Evolutionary conservation across 2,797 vertebrate species (phyloP).

Genomic region (Dryobates pubescens): DNA sequence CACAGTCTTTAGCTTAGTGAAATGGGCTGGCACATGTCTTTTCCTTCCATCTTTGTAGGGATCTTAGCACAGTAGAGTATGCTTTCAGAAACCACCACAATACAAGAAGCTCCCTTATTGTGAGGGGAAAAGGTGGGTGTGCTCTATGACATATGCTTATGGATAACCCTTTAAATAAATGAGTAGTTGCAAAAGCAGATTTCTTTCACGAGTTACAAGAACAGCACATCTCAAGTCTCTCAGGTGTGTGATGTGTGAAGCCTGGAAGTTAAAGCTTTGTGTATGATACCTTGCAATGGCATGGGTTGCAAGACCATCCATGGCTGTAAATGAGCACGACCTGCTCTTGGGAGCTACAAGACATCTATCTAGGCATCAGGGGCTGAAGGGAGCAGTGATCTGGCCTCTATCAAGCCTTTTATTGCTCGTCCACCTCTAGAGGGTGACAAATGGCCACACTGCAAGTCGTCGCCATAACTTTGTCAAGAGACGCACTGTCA

Average conservation of each 20-base stretch:
- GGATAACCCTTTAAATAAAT: not conserved
- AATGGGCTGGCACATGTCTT: rapidly evolving
- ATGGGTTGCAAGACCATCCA: not conserved
- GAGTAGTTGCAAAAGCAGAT: not conserved
- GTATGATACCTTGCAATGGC: rapidly evolving
- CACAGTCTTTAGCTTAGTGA: not conserved
- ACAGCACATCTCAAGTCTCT: not conserved
- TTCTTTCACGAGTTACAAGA: not conserved
- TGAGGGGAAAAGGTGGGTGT: not conserved
- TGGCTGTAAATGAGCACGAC: not conserved
- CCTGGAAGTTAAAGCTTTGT: not conserved
- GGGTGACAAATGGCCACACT: slow-evolving; percentile 35
- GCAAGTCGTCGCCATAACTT: not conserved
- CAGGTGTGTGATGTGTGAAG: not conserved
- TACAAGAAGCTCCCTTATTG: not conserved
- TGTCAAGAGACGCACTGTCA: not conserved
- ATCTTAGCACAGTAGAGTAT: not conserved
- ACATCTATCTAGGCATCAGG: not conserved
- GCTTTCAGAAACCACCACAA: not conserved
- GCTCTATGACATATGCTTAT: not conserved
- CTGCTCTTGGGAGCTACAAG: not conserved
- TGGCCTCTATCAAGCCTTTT: not conserved
- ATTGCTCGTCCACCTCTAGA: not conserved
- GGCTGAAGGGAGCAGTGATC: not conserved
- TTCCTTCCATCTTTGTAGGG: not conserved